Evolutionary conservation across 2,797 vertebrate genomes (phyloP).

Genomic region (Neoniphon sammara): DNA sequence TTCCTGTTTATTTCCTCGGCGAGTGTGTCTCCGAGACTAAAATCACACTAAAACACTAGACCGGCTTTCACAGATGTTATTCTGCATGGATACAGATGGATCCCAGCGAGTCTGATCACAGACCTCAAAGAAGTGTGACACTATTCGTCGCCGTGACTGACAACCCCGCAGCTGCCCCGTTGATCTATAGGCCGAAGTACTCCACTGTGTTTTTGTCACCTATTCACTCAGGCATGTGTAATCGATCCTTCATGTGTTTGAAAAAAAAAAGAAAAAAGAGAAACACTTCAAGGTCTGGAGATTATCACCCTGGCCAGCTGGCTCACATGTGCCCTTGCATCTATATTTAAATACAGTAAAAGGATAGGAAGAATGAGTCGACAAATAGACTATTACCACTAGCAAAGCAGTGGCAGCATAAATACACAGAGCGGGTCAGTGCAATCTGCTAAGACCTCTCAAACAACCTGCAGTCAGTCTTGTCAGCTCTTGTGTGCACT

Average conservation of each 20-base stretch:
- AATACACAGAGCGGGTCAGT: constrained; percentile 57
- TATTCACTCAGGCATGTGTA: constrained; percentile 83
- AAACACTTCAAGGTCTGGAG: constrained; percentile 82
- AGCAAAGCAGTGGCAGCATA: constrained; percentile 64
- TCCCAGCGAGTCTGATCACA: constrained; percentile 63
- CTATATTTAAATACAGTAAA: constrained; percentile 82
- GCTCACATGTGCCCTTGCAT: constrained; percentile 71
- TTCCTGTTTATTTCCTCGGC: constrained; percentile 52
- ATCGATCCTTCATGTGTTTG: constrained; percentile 80
- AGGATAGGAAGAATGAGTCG: constrained; percentile 69
- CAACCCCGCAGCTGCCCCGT: constrained; percentile 76
- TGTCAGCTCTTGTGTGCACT: too few relatives aligned
- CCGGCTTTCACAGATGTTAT: constrained; percentile 71
- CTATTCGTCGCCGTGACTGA: constrained; percentile 64
- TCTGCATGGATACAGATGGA: constrained; percentile 68
- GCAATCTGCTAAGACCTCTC: constrained; percentile 43
- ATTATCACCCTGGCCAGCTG: constrained; percentile 82
- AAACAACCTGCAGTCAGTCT: not conserved
- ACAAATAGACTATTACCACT: constrained; percentile 70
- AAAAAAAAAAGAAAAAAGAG: constrained; percentile 41
- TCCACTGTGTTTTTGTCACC: constrained; percentile 83
- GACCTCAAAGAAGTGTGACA: constrained; percentile 68
- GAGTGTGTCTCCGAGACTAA: constrained; percentile 32
- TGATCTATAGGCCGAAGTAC: constrained; percentile 68
- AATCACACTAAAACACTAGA: constrained; percentile 28